Percentiles rank a stretch among this genome's conserved stretches.
phyloP scores from a whole-genome alignment of 2,113 vertebrate genomes.

The Elephantulus edwardii region DNA sequence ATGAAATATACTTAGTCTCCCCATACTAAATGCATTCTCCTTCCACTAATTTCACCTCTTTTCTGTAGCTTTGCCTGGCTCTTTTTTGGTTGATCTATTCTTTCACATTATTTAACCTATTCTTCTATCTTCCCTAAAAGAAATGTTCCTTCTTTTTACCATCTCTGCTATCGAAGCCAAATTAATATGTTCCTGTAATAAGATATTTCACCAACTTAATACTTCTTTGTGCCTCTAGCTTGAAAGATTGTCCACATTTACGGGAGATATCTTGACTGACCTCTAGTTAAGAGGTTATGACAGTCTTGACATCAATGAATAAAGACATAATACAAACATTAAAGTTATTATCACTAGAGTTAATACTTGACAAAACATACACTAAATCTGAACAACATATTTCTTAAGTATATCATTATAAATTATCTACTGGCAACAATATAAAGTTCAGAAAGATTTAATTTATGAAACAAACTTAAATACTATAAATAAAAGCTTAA shows the following conservation, averaged over 20 bases:
- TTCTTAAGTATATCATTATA: background rate
- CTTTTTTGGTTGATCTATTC: constrained; percentile 12
- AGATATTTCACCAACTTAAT: background rate
- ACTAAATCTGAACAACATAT: background rate
- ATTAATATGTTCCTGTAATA: background rate
- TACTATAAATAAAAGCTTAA: background rate
- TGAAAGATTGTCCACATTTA: constrained; percentile 10
- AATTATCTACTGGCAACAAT: background rate
- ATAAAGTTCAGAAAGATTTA: constrained; percentile 31
- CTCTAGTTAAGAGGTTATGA: background rate
- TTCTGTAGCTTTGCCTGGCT: background rate
- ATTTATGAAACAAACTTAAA: constrained; percentile 29
- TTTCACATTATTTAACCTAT: background rate
- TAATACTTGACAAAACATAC: background rate
- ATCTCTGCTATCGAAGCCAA: background rate
- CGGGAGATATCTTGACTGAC: background rate
- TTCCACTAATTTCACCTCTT: background rate
- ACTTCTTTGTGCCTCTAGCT: background rate
- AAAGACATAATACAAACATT: background rate
- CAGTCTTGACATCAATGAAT: background rate
- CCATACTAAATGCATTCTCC: background rate
- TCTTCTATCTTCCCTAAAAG: background rate
- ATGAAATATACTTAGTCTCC: background rate
- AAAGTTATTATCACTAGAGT: background rate
- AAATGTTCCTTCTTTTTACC: background rate